Percentiles rank a stretch among this genome's conserved stretches.
These are phyloP conservation scores for Casuarius casuarius DNA, from an alignment of 2,113 vertebrate species.

Conservation along the genomic window DNA sequence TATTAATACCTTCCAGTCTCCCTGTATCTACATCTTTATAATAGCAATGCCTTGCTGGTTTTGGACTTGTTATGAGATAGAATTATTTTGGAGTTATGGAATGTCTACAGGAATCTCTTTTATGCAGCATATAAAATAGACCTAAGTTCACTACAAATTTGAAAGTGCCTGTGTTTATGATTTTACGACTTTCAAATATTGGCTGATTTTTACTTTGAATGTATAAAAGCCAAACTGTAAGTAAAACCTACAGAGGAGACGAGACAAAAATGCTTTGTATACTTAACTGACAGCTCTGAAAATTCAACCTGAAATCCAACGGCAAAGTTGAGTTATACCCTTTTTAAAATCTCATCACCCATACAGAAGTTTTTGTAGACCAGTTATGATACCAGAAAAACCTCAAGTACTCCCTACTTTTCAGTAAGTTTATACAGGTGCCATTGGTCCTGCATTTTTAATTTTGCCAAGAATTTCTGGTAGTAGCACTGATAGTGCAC, in stretches of 20 bases:
- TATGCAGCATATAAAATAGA: not conserved
- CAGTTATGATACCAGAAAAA: not conserved
- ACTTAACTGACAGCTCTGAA: not conserved
- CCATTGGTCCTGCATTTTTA: not conserved
- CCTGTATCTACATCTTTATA: not conserved
- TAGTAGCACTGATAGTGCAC: not conserved
- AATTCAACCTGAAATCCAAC: not conserved
- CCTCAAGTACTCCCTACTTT: not conserved
- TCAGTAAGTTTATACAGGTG: not conserved
- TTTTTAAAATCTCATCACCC: not conserved
- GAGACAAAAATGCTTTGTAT: not conserved
- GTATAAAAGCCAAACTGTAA: not conserved
- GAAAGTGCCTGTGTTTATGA: not conserved
- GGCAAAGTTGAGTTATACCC: not conserved
- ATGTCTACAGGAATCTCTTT: not conserved
- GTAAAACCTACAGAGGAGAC: not conserved
- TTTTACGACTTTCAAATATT: not conserved
- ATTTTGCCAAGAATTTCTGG: not conserved
- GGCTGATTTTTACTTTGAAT: not conserved
- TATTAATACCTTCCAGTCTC: not conserved
- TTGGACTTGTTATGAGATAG: not conserved
- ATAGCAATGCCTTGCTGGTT: not conserved
- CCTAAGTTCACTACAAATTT: slow-evolving; percentile 1
- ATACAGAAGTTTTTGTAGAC: not conserved
- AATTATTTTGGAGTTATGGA: not conserved